Evolutionary conservation across 2,113 vertebrate species (phyloP).

Genomic region (Jacana jacana): DNA sequence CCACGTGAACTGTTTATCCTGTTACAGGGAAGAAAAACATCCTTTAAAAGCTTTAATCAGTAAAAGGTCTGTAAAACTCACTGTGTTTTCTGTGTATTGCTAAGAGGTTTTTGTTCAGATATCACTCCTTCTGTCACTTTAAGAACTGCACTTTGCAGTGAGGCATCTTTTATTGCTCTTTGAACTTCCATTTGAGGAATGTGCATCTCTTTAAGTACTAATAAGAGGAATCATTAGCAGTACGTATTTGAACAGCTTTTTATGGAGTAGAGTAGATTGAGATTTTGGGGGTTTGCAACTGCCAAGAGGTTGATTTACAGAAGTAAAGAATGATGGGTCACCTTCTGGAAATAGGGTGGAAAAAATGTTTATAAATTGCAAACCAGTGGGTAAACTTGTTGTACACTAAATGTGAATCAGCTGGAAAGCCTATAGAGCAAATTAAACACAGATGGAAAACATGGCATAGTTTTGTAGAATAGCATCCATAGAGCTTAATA

Average conservation of each 20-base stretch:
- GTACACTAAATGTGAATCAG: neutral
- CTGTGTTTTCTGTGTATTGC: neutral
- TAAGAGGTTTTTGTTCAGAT: neutral
- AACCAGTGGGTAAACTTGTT: neutral
- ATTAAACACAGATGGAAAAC: constrained; percentile 6
- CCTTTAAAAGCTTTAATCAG: neutral
- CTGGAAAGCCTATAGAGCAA: constrained; percentile 2
- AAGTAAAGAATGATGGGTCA: constrained; percentile 32
- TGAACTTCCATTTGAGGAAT: neutral
- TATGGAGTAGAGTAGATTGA: neutral
- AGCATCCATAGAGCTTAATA: neutral
- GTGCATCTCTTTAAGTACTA: neutral
- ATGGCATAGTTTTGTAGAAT: neutral
- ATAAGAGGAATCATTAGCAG: constrained; percentile 1
- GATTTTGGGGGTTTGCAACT: neutral
- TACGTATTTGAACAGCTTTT: neutral
- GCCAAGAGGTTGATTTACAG: constrained; percentile 9
- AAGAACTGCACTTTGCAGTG: neutral
- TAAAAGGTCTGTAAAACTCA: neutral
- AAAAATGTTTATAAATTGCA: constrained; percentile 15
- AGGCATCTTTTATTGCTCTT: neutral
- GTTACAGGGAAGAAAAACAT: neutral
- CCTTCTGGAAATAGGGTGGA: neutral
- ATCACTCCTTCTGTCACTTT: neutral
- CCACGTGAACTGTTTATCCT: neutral